phyloP scores from a whole-genome alignment of 2,888 invertebrate genomes.

The Oligia latruncula region DNA sequence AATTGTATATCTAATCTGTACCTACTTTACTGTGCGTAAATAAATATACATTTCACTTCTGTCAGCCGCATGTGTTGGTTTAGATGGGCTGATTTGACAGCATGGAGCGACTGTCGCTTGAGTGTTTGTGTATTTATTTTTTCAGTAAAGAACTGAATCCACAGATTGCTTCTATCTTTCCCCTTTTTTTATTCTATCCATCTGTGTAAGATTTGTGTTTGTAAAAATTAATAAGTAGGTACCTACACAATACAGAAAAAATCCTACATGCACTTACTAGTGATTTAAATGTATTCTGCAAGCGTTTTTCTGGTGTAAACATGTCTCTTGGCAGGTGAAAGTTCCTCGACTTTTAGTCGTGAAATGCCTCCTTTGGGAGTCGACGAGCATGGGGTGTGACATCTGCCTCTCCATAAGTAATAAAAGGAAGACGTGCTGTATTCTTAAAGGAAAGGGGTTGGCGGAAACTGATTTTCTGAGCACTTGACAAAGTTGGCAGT shows the following conservation, averaged over 20 bases:
- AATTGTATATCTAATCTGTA: background rate
- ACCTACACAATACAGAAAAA: background rate
- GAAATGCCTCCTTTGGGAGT: constrained; percentile 38
- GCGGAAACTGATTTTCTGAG: background rate
- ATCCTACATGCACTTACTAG: background rate
- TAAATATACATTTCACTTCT: background rate
- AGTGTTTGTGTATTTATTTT: no score
- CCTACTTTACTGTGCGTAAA: background rate
- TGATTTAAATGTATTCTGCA: constrained; percentile 42
- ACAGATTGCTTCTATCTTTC: no score
- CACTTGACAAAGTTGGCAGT: background rate
- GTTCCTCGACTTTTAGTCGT: constrained; percentile 38
- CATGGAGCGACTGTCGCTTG: no score
- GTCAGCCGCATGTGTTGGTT: background rate
- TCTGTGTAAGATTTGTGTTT: background rate
- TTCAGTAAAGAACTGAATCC: no score
- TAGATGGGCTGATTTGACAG: no score
- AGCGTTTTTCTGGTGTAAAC: constrained; percentile 22
- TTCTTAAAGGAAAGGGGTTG: constrained; percentile 13
- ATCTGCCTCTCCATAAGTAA: constrained; percentile 42
- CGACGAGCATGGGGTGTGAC: constrained; percentile 41
- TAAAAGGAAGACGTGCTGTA: constrained; percentile 12
- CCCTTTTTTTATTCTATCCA: no score
- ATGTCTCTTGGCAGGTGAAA: constrained; percentile 26
- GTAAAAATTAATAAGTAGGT: background rate